Percentiles rank a stretch among this genome's conserved stretches.
These are phyloP conservation scores for Wiebesia pumilae DNA, from an alignment of 1,140 invertebrate genomes.

Conservation along the genomic window DNA sequence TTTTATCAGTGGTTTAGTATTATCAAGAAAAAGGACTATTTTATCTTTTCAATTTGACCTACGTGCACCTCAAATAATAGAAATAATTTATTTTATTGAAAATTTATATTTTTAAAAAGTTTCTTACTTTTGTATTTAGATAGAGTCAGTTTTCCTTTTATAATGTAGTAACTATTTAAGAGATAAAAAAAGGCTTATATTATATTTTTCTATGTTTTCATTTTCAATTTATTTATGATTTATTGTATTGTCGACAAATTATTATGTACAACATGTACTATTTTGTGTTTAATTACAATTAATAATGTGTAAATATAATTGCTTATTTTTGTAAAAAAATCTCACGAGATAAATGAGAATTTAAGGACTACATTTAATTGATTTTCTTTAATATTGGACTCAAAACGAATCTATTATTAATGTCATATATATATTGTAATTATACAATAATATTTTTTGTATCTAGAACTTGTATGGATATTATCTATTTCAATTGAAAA, in stretches of 20 bases:
- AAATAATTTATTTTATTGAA: background rate
- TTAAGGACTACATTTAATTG: background rate
- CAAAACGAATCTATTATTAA: background rate
- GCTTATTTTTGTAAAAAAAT: background rate
- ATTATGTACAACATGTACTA: background rate
- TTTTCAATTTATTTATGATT: background rate
- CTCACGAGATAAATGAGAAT: background rate
- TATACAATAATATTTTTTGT: constrained; percentile 12
- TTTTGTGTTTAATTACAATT: background rate
- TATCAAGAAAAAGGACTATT: background rate
- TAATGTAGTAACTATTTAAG: background rate
- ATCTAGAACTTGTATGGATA: background rate
- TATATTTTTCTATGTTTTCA: background rate
- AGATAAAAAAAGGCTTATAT: background rate
- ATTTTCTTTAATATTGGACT: background rate
- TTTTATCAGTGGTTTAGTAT: background rate
- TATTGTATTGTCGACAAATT: background rate
- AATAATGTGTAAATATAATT: background rate
- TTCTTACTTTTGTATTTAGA: background rate
- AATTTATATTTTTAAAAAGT: background rate
- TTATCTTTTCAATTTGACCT: background rate
- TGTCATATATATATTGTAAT: no score
- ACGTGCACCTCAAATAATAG: background rate
- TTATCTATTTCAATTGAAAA: background rate
- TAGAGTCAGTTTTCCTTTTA: background rate